Percentiles rank a stretch among this genome's conserved stretches.
Conservation (phyloP, 1,140 invertebrate genomes). For the Gryon sp. region DNA sequence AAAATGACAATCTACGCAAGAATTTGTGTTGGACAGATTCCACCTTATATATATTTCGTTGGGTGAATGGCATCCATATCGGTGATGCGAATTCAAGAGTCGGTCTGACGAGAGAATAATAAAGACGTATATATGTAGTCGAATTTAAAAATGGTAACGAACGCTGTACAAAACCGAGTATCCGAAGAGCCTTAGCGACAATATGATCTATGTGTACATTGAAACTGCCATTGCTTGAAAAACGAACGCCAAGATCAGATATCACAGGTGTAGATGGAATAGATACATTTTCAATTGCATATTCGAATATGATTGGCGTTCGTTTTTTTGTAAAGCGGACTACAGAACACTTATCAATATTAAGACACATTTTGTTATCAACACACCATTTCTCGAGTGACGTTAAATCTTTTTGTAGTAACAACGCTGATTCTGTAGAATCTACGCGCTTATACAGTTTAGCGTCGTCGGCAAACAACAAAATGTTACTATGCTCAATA, state of each 20-base stretch:
- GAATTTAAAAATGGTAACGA: neutral
- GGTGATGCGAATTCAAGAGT: constrained; percentile 1
- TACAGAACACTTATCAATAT: neutral
- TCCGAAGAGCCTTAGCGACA: neutral
- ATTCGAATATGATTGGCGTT: too few relatives aligned
- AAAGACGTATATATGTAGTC: neutral
- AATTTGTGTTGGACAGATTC: constrained; percentile 7
- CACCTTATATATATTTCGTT: neutral
- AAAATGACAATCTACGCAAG: too few relatives aligned
- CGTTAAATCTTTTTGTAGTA: neutral
- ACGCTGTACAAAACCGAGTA: neutral
- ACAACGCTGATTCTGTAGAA: neutral
- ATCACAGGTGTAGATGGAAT: too few relatives aligned
- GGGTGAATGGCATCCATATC: constrained; percentile 11
- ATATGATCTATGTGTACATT: neutral
- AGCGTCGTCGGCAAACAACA: constrained; percentile 1
- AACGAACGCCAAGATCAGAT: too few relatives aligned
- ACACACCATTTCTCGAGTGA: neutral
- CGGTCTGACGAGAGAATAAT: neutral
- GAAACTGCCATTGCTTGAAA: too few relatives aligned
- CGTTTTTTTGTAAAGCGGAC: too few relatives aligned
- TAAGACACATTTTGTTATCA: neutral
- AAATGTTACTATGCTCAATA: neutral
- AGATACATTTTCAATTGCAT: neutral
- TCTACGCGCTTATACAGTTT: neutral